Evolutionary conservation across 92 coral and sea anemone species (phyloP).

Genomic region (Micromussa lordhowensis): DNA sequence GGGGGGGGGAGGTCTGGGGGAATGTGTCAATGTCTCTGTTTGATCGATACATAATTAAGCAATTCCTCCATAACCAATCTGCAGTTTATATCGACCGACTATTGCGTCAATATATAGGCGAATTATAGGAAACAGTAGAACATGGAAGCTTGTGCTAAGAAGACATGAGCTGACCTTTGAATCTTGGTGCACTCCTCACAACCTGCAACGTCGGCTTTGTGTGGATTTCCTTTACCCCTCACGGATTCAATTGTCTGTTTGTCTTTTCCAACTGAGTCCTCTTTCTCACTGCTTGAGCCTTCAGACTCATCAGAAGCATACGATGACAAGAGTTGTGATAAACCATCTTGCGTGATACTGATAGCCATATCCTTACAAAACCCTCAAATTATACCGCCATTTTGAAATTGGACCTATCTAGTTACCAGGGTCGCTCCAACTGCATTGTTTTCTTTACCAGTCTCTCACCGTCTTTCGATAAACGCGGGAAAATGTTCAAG

Average conservation of each 20-base stretch:
- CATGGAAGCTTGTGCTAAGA: too few relatives aligned
- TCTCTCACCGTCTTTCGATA: background rate
- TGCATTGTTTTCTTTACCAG: background rate
- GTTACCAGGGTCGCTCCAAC: background rate
- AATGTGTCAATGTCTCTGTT: too few relatives aligned
- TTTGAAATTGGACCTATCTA: background rate
- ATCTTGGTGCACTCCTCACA: background rate
- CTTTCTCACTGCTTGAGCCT: background rate
- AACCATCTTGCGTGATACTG: background rate
- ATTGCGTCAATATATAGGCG: background rate
- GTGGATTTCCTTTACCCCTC: background rate
- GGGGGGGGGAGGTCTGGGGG: too few relatives aligned
- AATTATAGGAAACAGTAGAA: background rate
- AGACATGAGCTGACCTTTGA: background rate
- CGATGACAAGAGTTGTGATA: constrained; percentile 8
- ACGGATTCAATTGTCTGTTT: background rate
- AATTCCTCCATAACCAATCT: too few relatives aligned
- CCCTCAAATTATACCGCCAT: background rate
- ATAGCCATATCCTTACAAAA: background rate
- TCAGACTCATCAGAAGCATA: constrained; percentile 38
- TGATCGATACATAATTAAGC: too few relatives aligned
- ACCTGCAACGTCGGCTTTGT: background rate
- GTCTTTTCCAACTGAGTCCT: background rate
- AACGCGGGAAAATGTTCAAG: background rate
- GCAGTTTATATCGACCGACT: background rate